Evolutionary conservation across 2,797 vertebrate species (phyloP).

Genomic region (Cuculus canorus): DNA sequence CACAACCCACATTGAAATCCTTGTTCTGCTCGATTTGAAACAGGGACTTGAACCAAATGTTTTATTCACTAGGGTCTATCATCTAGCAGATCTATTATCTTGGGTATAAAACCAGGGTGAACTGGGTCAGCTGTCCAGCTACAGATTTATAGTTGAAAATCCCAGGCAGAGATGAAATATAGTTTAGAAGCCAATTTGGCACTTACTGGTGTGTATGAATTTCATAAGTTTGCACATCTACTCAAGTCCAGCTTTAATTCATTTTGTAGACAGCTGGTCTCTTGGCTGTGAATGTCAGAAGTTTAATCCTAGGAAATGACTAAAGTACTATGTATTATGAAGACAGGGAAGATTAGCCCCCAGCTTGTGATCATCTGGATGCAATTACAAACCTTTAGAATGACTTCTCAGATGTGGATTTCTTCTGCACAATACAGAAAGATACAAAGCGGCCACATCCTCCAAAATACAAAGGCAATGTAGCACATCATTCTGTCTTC

Average conservation of each 20-base stretch:
- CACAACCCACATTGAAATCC: not conserved
- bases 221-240: not conserved
- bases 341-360: not conserved
- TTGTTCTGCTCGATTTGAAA: not conserved
- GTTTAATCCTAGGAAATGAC: not conserved
- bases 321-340: not conserved
- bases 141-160: not conserved
- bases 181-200: not conserved
- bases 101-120: not conserved
- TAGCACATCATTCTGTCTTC: not conserved
- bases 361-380: not conserved
- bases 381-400: not conserved
- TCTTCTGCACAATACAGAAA: not conserved
- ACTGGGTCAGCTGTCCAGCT: not conserved
- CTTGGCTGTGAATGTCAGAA: not conserved
- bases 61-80: not conserved
- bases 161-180: not conserved
- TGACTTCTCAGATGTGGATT: conserved; percentile 51
- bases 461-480: not conserved
- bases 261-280: not conserved
- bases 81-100: not conserved
- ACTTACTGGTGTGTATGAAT: not conserved
- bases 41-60: not conserved
- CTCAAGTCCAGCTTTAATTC: not conserved
- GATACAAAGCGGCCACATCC: conserved; percentile 53